Conservation (phyloP, 2,888 invertebrate genomes). For the Drosophila phalerata region DNA sequence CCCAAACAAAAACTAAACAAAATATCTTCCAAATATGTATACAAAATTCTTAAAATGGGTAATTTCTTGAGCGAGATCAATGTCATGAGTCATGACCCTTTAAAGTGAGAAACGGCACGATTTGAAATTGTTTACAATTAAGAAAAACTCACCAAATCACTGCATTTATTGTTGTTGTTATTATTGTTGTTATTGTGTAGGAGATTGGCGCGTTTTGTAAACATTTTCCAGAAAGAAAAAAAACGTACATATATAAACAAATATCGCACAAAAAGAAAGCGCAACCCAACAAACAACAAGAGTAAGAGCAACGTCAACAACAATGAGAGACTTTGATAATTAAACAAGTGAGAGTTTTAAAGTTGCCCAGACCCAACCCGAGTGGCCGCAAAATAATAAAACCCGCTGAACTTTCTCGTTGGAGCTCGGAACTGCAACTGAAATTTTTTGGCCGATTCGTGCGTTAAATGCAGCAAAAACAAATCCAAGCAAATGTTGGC, state of each 20-base stretch:
- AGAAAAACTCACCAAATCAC: conserved; percentile 69
- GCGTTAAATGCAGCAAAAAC: conserved; percentile 40
- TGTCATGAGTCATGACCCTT: conserved; percentile 32
- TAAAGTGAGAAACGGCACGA: conserved; percentile 37
- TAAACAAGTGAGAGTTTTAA: conserved; percentile 75
- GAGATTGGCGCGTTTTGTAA: conserved; percentile 79
- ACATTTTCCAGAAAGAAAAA: conserved; percentile 60
- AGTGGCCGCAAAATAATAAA: conserved; percentile 37
- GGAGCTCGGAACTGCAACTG: conserved; percentile 77
- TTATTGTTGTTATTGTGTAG: conserved; percentile 40
- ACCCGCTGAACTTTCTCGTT: conserved; percentile 72
- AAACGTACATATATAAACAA: conserved; percentile 29
- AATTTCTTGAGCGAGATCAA: conserved; percentile 8
- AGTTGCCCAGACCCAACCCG: conserved; percentile 27
- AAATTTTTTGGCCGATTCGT: conserved; percentile 39
- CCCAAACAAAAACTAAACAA: conserved; percentile 4
- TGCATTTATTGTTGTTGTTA: conserved; percentile 58
- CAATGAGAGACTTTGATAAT: conserved; percentile 61
- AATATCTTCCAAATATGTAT: not conserved
- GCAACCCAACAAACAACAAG: conserved; percentile 23
- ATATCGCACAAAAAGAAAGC: conserved; percentile 66
- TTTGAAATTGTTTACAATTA: conserved; percentile 32
- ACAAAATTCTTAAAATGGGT: not conserved
- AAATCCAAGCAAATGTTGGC: conserved; percentile 5
- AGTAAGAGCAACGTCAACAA: conserved; percentile 31